Conservation (phyloP, 2,888 invertebrate genomes). For the Tanypteryx hageni region DNA sequence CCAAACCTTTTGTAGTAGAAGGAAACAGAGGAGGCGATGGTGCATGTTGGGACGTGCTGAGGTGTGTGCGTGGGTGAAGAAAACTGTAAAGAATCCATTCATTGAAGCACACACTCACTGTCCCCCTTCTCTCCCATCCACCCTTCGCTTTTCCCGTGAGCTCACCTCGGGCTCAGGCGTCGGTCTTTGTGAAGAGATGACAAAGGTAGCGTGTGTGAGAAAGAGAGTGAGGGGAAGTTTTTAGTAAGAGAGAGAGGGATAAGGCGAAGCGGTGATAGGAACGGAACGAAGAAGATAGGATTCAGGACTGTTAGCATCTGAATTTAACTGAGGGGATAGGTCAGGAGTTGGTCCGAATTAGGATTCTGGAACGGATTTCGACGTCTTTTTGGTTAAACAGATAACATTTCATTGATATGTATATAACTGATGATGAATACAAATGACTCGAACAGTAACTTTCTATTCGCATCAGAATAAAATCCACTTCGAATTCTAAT, state of each 20-base stretch:
- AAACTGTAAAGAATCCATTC: conserved; percentile 46
- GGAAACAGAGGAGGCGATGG: conserved; percentile 42
- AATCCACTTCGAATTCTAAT: too few relatives aligned
- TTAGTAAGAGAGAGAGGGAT: neutral
- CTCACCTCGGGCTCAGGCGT: conserved; percentile 56
- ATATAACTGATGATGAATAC: too few relatives aligned
- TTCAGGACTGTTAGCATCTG: neutral
- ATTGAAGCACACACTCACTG: conserved; percentile 26
- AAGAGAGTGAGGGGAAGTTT: conserved; percentile 12
- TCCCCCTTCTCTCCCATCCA: neutral
- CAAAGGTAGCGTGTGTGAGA: conserved; percentile 25
- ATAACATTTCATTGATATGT: too few relatives aligned
- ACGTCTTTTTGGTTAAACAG: too few relatives aligned
- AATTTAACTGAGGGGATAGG: neutral
- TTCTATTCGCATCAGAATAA: too few relatives aligned
- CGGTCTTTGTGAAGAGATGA: conserved; percentile 59
- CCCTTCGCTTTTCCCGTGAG: conserved; percentile 11
- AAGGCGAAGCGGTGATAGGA: neutral
- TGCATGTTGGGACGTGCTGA: conserved; percentile 45
- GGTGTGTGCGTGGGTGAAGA: conserved; percentile 6
- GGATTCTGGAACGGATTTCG: too few relatives aligned
- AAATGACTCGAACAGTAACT: too few relatives aligned
- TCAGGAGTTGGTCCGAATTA: neutral
- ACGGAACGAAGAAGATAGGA: neutral
- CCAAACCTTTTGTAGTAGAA: neutral